These are phyloP conservation scores for Thripadectes ignobilis DNA, from an alignment of 2,797 vertebrate species.

Conservation along the genomic window DNA sequence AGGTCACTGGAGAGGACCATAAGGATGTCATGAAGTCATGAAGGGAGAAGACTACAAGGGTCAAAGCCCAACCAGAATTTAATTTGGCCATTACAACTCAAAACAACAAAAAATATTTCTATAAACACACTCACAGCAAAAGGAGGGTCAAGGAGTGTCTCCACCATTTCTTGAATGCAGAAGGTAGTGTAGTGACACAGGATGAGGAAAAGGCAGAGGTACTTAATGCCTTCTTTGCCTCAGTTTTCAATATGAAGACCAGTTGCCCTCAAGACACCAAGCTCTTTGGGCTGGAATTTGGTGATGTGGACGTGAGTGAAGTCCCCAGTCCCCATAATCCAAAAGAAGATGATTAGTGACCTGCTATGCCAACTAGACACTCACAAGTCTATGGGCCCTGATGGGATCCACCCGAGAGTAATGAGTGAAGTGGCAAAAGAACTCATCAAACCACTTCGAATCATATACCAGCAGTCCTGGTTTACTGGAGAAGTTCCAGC, in stretches of 20 bases:
- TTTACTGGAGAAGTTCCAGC: background rate
- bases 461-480: background rate
- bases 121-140: background rate
- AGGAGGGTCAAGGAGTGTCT: background rate
- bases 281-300: background rate
- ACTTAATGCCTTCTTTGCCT: background rate
- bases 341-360: background rate
- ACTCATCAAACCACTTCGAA: background rate
- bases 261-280: background rate
- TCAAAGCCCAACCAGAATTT: background rate
- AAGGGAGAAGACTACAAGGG: background rate
- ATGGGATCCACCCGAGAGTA: background rate
- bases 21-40: background rate
- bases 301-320: background rate
- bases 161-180: background rate
- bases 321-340: background rate
- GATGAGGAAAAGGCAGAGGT: background rate
- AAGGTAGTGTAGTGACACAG: background rate
- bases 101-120: background rate
- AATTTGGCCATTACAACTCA: background rate
- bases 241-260: background rate
- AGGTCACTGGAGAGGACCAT: background rate
- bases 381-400: background rate
- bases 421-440: background rate
- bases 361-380: background rate